Evolutionary conservation across 2,797 vertebrate species (phyloP), one percentile per base, ranked within the genome.

Genomic region (Crypturellus tataupa): DNA sequence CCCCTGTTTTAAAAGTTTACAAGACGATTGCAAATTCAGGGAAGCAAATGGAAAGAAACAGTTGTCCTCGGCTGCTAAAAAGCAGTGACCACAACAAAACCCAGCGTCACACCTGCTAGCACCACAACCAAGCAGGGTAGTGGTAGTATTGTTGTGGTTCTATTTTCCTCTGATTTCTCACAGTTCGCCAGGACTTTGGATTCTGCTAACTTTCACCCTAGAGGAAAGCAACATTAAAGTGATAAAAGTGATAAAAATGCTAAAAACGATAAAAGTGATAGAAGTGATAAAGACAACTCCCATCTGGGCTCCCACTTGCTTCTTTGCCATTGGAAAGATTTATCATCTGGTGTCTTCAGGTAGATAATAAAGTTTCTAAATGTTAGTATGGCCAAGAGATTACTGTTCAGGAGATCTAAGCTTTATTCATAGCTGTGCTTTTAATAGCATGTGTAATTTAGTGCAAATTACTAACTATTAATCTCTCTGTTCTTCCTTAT

Each of bases 261-360:
- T 85, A 91, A 91, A 91, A 93, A 25, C 20, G 64, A 55, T 5
- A 80, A 29, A 85, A 87, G 33, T 69, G 55, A 71, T 84, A 65
- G 85, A 89, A 93, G 55, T 72, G 33, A 88, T 65, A 90, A 93
- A 88, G 56, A 51, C 47, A 84, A 20, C 75, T 89, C 51, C 44
- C 49, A 64, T 68, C 56, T 87, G 71, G 19, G 9, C 24, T 87
- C 21, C 71, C 58, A 64, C 68, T 89, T 92, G 29, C 60, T 82
- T 44, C 24, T 53, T 29, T 85, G 64, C 21, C 71, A 44, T 75
- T 80, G 53, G 44, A 77, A 87, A 79, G 84, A 87, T 90, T 70
- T 89, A 82, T 77, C 42, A 80, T 46, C 31, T 80, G 64, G 35
- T 90, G 56, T 53, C 71, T 90, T 39, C 40, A 73, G 64, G 75